Conservation (phyloP, 2,888 invertebrate genomes). For the Aphodius granarius region DNA sequence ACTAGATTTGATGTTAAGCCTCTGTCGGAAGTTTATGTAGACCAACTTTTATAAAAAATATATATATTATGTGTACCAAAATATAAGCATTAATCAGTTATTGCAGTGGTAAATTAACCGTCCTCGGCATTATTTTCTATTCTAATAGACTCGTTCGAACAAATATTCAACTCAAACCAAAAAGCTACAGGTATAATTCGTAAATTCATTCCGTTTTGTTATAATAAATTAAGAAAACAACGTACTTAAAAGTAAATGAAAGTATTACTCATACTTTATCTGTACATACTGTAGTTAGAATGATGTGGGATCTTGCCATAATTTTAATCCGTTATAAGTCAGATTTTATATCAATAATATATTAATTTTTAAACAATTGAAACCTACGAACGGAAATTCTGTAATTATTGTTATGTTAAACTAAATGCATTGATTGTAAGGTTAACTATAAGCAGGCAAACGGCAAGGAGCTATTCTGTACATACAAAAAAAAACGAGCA, state of each 20-base stretch:
- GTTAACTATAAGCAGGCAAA: background rate
- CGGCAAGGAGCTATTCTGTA: background rate
- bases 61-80: background rate
- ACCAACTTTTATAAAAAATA: background rate
- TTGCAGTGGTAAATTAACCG: background rate
- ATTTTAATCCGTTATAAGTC: background rate
- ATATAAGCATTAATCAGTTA: background rate
- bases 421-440: background rate
- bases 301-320: background rate
- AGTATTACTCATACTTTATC: background rate
- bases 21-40: background rate
- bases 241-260: background rate
- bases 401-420: background rate
- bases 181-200: background rate
- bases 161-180: background rate
- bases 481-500: background rate
- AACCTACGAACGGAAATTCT: background rate
- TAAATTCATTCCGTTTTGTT: background rate
- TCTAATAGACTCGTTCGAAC: background rate
- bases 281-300: background rate
- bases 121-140: background rate
- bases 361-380: background rate
- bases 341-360: background rate
- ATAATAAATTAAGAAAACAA: background rate
- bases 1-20: background rate